phyloP scores from a whole-genome alignment of 1,140 invertebrate genomes.

The Papilio xuthus region DNA sequence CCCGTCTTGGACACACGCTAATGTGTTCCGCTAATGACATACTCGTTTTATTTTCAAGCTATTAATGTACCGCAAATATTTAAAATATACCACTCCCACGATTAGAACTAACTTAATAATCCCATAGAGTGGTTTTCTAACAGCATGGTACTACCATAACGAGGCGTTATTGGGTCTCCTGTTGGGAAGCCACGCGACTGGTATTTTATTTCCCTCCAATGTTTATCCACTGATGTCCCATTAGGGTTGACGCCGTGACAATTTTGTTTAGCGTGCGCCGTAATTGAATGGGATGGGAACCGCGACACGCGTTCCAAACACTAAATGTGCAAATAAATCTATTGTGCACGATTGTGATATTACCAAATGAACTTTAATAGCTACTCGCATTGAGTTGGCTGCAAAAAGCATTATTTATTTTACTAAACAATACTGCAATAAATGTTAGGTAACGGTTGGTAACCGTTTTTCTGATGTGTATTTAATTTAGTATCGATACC shows the following conservation, averaged over 20 bases:
- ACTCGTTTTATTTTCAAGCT: conserved; percentile 52
- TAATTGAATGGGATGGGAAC: conserved; percentile 77
- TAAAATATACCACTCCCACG: conserved; percentile 51
- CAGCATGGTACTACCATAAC: conserved; percentile 58
- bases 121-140: conserved; percentile 58
- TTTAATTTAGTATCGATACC: background rate
- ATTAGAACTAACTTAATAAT: conserved; percentile 61
- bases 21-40: conserved; percentile 61
- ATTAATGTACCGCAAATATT: conserved; percentile 39
- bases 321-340: conserved; percentile 70
- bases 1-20: conserved; percentile 50
- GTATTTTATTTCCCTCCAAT: conserved; percentile 67
- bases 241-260: conserved; percentile 72
- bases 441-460: background rate
- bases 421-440: background rate
- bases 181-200: conserved; percentile 74
- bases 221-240: conserved; percentile 74
- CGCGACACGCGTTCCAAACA: conserved; percentile 66
- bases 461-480: background rate
- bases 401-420: background rate
- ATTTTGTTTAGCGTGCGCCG: conserved; percentile 60
- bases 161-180: conserved; percentile 67
- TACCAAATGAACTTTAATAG: conserved; percentile 52
- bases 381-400: background rate
- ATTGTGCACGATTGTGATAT: conserved; percentile 66